These are phyloP conservation scores for Leucophora obtusa DNA, from an alignment of 2,888 invertebrate species.

Conservation along the genomic window DNA sequence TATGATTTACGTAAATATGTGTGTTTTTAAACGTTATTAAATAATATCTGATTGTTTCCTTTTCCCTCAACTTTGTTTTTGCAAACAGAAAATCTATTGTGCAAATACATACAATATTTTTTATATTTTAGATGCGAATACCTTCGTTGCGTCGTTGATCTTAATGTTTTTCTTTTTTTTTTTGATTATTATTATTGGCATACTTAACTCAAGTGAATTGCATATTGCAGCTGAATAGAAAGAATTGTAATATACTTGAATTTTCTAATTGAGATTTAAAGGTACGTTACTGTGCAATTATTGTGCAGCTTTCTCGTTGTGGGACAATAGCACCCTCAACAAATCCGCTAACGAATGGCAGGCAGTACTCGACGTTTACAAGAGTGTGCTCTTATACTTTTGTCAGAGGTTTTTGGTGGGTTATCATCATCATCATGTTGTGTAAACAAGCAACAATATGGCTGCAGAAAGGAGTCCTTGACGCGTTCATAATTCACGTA, in stretches of 20 bases:
- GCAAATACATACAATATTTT: constrained; percentile 52
- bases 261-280: constrained; percentile 66
- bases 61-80: background rate
- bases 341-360: constrained; percentile 59
- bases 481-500: constrained; percentile 75
- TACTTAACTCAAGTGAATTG: constrained; percentile 62
- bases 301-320: constrained; percentile 57
- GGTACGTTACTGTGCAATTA: constrained; percentile 32
- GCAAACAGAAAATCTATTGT: constrained; percentile 60
- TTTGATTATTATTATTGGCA: constrained; percentile 26
- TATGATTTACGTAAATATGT: constrained; percentile 7
- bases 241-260: constrained; percentile 62
- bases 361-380: constrained; percentile 52
- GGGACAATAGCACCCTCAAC: constrained; percentile 61
- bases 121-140: constrained; percentile 52
- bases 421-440: constrained; percentile 20
- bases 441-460: constrained; percentile 57
- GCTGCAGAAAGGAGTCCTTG: constrained; percentile 68
- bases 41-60: constrained; percentile 41
- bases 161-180: constrained; percentile 33
- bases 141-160: constrained; percentile 31
- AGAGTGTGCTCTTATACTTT: constrained; percentile 56
- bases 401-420: constrained; percentile 51
- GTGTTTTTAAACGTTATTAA: background rate
- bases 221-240: constrained; percentile 64